Conservation (phyloP, 2,797 vertebrate genomes). For the Clamator glandarius region DNA sequence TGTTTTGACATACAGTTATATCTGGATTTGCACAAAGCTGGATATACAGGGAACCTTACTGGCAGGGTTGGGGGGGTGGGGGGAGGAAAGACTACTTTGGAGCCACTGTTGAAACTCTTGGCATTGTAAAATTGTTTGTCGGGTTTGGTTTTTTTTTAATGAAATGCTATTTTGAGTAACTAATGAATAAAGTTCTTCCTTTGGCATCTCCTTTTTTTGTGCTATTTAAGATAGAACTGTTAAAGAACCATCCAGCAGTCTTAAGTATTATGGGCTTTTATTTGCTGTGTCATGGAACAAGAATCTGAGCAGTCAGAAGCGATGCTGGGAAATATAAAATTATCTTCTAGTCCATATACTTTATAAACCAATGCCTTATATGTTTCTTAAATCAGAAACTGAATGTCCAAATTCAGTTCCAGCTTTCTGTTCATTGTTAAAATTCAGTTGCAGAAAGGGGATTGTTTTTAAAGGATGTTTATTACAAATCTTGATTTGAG, state of each 20-base stretch:
- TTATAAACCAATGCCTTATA: background rate
- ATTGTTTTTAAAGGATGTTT: background rate
- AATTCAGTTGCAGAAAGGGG: background rate
- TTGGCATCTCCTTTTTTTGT: background rate
- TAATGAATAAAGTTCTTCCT: background rate
- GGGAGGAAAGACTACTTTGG: background rate
- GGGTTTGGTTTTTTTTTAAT: too few relatives aligned
- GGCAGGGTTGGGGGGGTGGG: accelerated
- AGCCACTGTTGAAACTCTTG: background rate
- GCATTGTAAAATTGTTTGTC: too few relatives aligned
- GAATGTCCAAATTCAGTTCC: background rate
- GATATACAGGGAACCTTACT: background rate
- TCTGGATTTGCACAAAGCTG: background rate
- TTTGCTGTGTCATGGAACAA: background rate
- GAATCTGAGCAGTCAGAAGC: background rate
- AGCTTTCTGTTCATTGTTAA: background rate
- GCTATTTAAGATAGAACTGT: background rate
- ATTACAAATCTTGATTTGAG: background rate
- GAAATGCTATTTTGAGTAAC: background rate
- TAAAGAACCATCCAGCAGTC: background rate
- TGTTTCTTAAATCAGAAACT: background rate
- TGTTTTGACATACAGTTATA: background rate
- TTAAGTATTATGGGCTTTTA: background rate
- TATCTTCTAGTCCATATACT: background rate
- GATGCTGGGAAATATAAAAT: background rate